These are phyloP conservation scores for Aurelia coerulea DNA, from an alignment of 30 jellyfish, hydroid and myxozoan genomes.

Conservation along the genomic window DNA sequence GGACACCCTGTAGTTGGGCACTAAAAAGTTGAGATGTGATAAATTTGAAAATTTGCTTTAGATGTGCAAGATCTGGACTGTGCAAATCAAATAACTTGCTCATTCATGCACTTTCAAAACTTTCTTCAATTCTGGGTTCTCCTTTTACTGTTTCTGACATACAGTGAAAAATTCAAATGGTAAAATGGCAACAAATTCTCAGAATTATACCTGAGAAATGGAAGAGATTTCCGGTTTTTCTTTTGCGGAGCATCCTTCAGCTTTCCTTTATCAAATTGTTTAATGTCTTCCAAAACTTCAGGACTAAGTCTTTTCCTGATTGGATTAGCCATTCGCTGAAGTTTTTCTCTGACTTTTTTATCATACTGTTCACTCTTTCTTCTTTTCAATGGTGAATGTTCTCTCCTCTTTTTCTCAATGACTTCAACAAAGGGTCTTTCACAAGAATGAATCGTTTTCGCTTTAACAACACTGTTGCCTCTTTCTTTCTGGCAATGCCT, in stretches of 20 bases:
- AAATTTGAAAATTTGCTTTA: no score
- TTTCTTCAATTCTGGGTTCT: no score
- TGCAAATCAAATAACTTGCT: no score
- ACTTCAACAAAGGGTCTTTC: conserved; percentile 65
- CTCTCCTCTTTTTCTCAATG: conserved; percentile 7
- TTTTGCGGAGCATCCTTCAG: conserved; percentile 4
- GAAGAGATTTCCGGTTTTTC: not conserved
- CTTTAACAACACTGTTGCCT: conserved; percentile 25
- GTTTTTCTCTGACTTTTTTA: conserved; percentile 60
- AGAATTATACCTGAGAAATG: conserved; percentile 1
- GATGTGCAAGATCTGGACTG: no score
- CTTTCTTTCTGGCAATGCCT: not conserved
- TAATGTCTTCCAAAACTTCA: conserved; percentile 42
- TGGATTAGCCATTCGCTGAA: conserved; percentile 79
- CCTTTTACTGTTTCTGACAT: no score
- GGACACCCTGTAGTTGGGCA: no score
- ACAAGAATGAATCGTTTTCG: conserved; percentile 55
- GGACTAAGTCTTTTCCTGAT: conserved; percentile 61
- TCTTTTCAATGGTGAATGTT: conserved; percentile 9
- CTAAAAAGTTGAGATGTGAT: no score
- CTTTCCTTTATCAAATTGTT: conserved; percentile 42
- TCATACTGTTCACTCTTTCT: conserved; percentile 69
- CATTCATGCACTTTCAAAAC: no score
- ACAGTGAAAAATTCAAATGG: no score
- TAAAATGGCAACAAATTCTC: no score